Percentiles rank a stretch among this genome's conserved stretches.
Evolutionary conservation across 2,888 invertebrate species (phyloP).

Genomic region (Andrena minutula): DNA sequence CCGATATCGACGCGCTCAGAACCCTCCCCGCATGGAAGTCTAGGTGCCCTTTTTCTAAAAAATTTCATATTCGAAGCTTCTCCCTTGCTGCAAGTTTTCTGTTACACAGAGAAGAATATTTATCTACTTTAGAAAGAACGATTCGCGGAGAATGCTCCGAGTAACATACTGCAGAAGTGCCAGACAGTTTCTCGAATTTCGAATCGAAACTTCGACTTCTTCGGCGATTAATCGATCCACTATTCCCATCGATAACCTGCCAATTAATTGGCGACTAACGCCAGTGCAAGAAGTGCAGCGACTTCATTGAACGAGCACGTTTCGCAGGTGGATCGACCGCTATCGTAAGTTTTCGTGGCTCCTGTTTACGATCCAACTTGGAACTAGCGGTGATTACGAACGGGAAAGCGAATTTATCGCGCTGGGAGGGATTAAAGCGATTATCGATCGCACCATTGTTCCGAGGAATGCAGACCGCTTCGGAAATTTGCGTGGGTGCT

Average conservation of each 20-base stretch:
- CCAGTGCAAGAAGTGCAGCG: slow-evolving; percentile 15
- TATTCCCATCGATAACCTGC: slow-evolving; percentile 19
- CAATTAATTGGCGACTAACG: slow-evolving; percentile 39
- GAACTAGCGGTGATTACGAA: slow-evolving; percentile 6
- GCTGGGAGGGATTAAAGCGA: background rate
- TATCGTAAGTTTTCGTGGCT: slow-evolving; percentile 14
- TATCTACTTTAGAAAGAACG: background rate
- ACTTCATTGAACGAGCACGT: slow-evolving; percentile 27
- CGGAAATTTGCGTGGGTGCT: background rate
- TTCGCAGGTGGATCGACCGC: slow-evolving; percentile 15
- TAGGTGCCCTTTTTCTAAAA: background rate
- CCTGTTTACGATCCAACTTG: slow-evolving; percentile 34
- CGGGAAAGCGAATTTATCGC: slow-evolving; percentile 29
- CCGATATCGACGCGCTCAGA: background rate
- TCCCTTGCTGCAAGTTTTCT: background rate
- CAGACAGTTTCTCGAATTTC: background rate
- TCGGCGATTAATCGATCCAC: background rate
- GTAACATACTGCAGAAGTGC: background rate
- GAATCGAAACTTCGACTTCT: background rate
- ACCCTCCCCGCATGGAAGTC: background rate
- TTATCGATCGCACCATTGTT: slow-evolving; percentile 31
- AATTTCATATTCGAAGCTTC: background rate
- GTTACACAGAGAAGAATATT: no score
- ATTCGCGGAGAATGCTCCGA: background rate
- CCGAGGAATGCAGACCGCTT: background rate